These are phyloP conservation scores for Andrena bucephala DNA, from an alignment of 2,888 invertebrate genomes.

Conservation along the genomic window DNA sequence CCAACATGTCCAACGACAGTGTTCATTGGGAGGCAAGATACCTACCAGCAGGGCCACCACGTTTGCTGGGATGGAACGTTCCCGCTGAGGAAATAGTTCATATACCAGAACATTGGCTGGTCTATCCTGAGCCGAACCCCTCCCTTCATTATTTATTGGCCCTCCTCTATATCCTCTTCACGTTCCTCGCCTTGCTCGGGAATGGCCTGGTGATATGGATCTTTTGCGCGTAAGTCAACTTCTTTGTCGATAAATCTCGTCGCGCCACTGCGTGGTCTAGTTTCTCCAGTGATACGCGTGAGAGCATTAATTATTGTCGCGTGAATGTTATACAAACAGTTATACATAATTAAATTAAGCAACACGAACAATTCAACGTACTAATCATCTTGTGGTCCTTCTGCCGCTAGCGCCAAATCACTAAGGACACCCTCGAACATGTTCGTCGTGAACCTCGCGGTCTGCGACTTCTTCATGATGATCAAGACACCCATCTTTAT, in stretches of 20 bases:
- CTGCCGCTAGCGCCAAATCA: conserved; percentile 87
- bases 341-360: too few species aligned
- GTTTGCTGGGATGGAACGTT: conserved; percentile 91
- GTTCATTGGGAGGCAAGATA: conserved; percentile 81
- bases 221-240: conserved; percentile 90
- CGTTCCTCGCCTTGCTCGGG: conserved; percentile 90
- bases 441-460: conserved; percentile 92
- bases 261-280: too few species aligned
- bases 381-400: conserved; percentile 4
- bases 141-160: conserved; percentile 93
- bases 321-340: background rate
- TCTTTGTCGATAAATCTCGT: background rate
- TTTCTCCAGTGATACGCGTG: too few species aligned
- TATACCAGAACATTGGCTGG: conserved; percentile 91
- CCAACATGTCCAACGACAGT: conserved; percentile 80
- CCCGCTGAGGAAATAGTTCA: conserved; percentile 91
- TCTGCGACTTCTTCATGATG: conserved; percentile 96
- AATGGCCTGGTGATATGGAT: conserved; percentile 95
- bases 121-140: conserved; percentile 92
- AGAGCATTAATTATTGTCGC: too few species aligned
- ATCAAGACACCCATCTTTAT: conserved; percentile 93
- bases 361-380: background rate
- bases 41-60: conserved; percentile 81
- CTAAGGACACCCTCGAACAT: conserved; percentile 93
- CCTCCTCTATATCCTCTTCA: conserved; percentile 91